Evolutionary conservation across 2,888 invertebrate species (phyloP).

Genomic region (Lepidochrysops patricia): DNA sequence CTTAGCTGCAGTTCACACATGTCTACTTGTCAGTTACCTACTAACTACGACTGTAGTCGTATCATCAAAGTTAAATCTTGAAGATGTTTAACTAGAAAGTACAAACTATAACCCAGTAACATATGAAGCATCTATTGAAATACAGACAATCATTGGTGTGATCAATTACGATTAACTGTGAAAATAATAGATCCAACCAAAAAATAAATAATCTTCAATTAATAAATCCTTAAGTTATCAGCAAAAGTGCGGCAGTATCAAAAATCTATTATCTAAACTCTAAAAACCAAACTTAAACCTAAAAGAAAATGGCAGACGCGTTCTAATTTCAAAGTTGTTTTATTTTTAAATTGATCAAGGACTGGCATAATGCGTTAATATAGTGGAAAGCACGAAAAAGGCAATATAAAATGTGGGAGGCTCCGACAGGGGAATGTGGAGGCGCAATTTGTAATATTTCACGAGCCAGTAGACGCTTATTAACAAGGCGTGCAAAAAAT

Average conservation of each 20-base stretch:
- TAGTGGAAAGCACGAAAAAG: constrained; percentile 51
- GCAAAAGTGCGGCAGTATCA: background rate
- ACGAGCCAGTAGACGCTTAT: constrained; percentile 74
- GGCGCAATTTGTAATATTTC: constrained; percentile 74
- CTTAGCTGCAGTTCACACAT: too few species aligned
- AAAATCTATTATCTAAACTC: background rate
- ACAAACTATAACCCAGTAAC: too few species aligned
- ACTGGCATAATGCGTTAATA: constrained; percentile 27
- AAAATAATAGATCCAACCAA: too few species aligned
- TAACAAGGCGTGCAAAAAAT: constrained; percentile 70
- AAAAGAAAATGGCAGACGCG: constrained; percentile 29
- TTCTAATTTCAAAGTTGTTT: constrained; percentile 24
- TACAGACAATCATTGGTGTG: too few species aligned
- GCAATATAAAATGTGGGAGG: constrained; percentile 51
- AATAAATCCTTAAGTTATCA: background rate
- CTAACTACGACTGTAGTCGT: too few species aligned
- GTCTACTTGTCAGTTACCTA: too few species aligned
- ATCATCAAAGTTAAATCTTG: too few species aligned
- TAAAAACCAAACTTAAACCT: constrained; percentile 22
- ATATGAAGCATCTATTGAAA: too few species aligned
- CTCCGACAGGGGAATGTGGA: constrained; percentile 35
- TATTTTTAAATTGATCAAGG: constrained; percentile 7
- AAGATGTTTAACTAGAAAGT: too few species aligned
- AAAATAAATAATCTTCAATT: too few species aligned
- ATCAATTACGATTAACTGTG: too few species aligned